Evolutionary conservation across 2,888 invertebrate genomes (phyloP).

Genomic region (Lepidochitona cinerea): DNA sequence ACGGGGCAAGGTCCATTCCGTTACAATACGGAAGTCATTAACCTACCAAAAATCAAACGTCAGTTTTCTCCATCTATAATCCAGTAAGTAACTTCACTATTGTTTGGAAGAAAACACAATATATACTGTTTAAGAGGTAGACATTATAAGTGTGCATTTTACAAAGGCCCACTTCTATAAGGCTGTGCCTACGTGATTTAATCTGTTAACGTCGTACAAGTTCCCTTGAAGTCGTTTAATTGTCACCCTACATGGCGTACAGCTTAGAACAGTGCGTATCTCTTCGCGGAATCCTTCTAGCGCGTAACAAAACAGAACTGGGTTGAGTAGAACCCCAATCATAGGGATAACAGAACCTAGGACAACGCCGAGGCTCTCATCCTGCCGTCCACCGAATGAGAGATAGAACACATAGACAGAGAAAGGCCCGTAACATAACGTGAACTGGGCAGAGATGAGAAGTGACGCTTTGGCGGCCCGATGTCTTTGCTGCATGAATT

Average conservation of each 20-base stretch:
- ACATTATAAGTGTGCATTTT: no score
- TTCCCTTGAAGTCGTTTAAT: neutral
- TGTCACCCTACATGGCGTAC: neutral
- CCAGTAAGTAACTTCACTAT: no score
- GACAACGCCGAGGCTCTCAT: neutral
- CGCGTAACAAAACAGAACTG: slow-evolving; percentile 9
- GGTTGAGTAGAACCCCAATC: slow-evolving; percentile 1
- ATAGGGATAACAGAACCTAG: neutral
- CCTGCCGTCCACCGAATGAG: neutral
- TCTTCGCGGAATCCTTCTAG: neutral
- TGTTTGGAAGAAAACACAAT: no score
- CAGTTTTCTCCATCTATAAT: no score
- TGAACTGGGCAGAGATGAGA: slow-evolving; percentile 2
- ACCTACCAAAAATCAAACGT: no score
- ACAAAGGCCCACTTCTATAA: no score
- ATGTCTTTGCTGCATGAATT: neutral
- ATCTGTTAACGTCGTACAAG: neutral
- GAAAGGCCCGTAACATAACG: neutral
- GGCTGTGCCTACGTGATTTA: no score
- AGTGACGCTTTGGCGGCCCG: slow-evolving; percentile 1
- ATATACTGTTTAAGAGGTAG: no score
- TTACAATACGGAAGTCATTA: no score
- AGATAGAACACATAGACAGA: slow-evolving; percentile 1
- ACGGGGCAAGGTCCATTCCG: no score
- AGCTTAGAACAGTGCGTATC: neutral